A percentile compares a stretch with the other conserved stretches of the same genome.
Evolutionary conservation across 2,888 invertebrate species (phyloP).

Genomic region (Mythimna vitellina): DNA sequence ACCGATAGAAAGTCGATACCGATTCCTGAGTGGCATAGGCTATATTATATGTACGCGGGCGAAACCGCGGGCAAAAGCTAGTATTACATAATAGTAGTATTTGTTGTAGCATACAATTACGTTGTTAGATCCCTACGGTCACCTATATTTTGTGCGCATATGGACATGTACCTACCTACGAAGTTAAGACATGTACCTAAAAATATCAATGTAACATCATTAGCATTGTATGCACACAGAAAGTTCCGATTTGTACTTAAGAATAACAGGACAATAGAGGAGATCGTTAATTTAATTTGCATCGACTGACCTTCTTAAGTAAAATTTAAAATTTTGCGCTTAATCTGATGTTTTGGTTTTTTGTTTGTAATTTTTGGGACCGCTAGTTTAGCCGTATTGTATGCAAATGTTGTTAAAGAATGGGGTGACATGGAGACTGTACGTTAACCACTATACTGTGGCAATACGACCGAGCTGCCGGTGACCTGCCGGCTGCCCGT

Average conservation of each 20-base stretch:
- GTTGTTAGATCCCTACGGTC: neutral
- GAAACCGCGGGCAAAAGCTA: too few species aligned
- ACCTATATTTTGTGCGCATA: constrained; percentile 7
- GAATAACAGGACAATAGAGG: constrained; percentile 63
- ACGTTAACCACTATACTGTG: constrained; percentile 67
- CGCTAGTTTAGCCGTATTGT: constrained; percentile 76
- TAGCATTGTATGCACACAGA: constrained; percentile 67
- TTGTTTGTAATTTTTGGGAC: constrained; percentile 70
- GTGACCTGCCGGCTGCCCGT: constrained; percentile 27
- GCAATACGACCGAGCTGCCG: constrained; percentile 50
- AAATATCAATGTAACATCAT: constrained; percentile 60
- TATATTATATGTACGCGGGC: too few species aligned
- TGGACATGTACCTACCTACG: too few species aligned
- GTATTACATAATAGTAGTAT: too few species aligned
- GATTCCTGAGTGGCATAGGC: too few species aligned
- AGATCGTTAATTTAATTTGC: constrained; percentile 71
- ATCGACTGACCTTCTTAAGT: constrained; percentile 67
- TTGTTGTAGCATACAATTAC: too few species aligned
- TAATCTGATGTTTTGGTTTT: constrained; percentile 67
- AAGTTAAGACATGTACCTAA: constrained; percentile 24
- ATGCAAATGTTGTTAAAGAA: constrained; percentile 74
- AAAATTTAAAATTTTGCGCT: constrained; percentile 62
- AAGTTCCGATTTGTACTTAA: constrained; percentile 68
- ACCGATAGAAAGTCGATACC: too few species aligned
- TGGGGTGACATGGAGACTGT: constrained; percentile 65